Percentiles rank a stretch among this genome's conserved stretches.
Evolutionary conservation across 1,140 invertebrate species (phyloP).

Genomic region (Spodoptera frugiperda): DNA sequence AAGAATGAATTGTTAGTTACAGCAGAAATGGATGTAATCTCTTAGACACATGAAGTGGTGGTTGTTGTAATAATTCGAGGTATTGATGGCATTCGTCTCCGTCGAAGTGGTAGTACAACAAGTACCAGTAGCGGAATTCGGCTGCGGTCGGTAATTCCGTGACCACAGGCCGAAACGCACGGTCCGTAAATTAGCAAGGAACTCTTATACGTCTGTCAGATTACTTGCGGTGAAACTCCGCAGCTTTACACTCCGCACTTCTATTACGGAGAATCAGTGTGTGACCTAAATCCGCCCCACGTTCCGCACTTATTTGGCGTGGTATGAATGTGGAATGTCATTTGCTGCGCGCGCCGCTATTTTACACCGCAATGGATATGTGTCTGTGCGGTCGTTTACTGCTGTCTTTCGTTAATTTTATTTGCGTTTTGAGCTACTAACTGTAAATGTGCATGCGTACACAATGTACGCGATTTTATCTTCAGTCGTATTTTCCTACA

Average conservation of each 20-base stretch:
- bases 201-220: constrained; percentile 70
- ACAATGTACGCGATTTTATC: constrained; percentile 59
- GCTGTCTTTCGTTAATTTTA: constrained; percentile 60
- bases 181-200: constrained; percentile 78
- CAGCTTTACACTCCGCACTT: constrained; percentile 69
- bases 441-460: constrained; percentile 55
- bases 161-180: constrained; percentile 79
- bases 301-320: constrained; percentile 67
- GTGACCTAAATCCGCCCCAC: constrained; percentile 75
- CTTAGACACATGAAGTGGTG: not conserved
- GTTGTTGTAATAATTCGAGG: not conserved
- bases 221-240: constrained; percentile 77
- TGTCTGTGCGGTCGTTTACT: constrained; percentile 55
- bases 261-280: constrained; percentile 74
- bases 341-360: constrained; percentile 74
- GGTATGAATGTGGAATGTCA: constrained; percentile 74
- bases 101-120: constrained; percentile 60
- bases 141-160: constrained; percentile 72
- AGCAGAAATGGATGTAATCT: no score
- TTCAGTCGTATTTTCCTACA: constrained; percentile 50
- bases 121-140: constrained; percentile 74
- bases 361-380: constrained; percentile 71
- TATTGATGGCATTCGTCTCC: constrained; percentile 6
- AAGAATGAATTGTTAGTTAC: no score
- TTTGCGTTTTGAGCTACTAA: constrained; percentile 59